phyloP scores from a whole-genome alignment of 2,797 vertebrate species.

The Pantherophis vulpinus region DNA sequence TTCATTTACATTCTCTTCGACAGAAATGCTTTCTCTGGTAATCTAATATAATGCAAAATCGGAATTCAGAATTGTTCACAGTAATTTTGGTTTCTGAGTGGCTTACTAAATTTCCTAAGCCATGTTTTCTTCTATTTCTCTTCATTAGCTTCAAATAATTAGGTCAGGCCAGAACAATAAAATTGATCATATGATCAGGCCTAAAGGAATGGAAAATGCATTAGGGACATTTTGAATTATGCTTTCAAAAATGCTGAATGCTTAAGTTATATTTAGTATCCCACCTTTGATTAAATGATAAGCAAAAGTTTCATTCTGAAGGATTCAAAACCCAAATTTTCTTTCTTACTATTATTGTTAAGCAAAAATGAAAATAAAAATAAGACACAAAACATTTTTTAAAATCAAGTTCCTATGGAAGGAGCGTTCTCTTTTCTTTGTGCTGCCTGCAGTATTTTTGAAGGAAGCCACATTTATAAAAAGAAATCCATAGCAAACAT shows the following conservation, averaged over 20 bases:
- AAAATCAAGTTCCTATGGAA: slow-evolving; percentile 1
- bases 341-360: neutral
- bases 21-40: slow-evolving; percentile 64
- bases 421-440: neutral
- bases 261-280: slow-evolving; percentile 54
- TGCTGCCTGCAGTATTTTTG: neutral
- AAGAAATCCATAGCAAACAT: slow-evolving; percentile 25
- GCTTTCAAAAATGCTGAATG: slow-evolving; percentile 48
- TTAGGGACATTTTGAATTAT: slow-evolving; percentile 49
- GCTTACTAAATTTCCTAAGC: slow-evolving; percentile 72
- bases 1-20: slow-evolving; percentile 42
- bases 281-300: slow-evolving; percentile 44
- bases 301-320: slow-evolving; percentile 23
- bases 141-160: slow-evolving; percentile 72
- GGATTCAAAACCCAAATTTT: slow-evolving; percentile 17
- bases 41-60: slow-evolving; percentile 66
- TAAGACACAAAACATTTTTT: slow-evolving; percentile 15
- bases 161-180: slow-evolving; percentile 64
- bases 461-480: slow-evolving; percentile 32
- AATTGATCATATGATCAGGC: slow-evolving; percentile 63
- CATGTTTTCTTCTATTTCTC: slow-evolving; percentile 70
- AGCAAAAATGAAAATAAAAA: neutral
- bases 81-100: slow-evolving; percentile 74
- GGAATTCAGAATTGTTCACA: slow-evolving; percentile 69
- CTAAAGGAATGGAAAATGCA: slow-evolving; percentile 50